Conservation (phyloP, 2,113 vertebrate genomes). For the Anarrhichthys ocellatus region DNA sequence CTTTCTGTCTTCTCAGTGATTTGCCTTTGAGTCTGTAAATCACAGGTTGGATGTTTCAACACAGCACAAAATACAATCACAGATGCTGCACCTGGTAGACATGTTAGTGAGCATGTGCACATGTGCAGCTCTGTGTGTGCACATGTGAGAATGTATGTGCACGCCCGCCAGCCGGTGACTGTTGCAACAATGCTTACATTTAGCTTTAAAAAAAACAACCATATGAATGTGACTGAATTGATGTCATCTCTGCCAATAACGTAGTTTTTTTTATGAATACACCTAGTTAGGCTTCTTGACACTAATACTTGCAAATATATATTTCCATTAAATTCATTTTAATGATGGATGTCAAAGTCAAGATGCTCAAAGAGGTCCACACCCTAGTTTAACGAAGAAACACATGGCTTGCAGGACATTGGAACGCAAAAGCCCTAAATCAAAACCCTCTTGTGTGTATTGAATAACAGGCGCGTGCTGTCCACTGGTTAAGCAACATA, state of each 20-base stretch:
- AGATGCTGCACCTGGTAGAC: constrained; percentile 73
- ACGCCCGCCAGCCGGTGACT: neutral
- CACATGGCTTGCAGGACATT: neutral
- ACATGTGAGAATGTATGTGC: constrained; percentile 34
- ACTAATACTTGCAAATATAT: neutral
- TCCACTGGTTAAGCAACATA: neutral
- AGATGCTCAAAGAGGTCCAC: neutral
- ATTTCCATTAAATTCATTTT: neutral
- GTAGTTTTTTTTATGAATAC: constrained; percentile 2
- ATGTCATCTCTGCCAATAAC: neutral
- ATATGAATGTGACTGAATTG: neutral
- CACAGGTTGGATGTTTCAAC: constrained; percentile 59
- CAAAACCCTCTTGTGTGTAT: neutral
- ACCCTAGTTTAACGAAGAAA: neutral
- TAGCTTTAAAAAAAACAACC: neutral
- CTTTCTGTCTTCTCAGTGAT: constrained; percentile 31
- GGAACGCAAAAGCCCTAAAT: neutral
- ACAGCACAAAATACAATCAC: constrained; percentile 60
- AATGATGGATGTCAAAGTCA: neutral
- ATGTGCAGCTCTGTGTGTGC: constrained; percentile 29
- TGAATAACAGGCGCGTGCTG: neutral
- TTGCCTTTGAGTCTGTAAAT: constrained; percentile 73
- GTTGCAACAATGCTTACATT: neutral
- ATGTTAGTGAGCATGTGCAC: constrained; percentile 57
- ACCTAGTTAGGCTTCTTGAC: neutral